A percentile compares a stretch with the other conserved stretches of the same genome.
Evolutionary conservation across 1,140 invertebrate species (phyloP).

Genomic region (Brachionus calyciflorus): DNA sequence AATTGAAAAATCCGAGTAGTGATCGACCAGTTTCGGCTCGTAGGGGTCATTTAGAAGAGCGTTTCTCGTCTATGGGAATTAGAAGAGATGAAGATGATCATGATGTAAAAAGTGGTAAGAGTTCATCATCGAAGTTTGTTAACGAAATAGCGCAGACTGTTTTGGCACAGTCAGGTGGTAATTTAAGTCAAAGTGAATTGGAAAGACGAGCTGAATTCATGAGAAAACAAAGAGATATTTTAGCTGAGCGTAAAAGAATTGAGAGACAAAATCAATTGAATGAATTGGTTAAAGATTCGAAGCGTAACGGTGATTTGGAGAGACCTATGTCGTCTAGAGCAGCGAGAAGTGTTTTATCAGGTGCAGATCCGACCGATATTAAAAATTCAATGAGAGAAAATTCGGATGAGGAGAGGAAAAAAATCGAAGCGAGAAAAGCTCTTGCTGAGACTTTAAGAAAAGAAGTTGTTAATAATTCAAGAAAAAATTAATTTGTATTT

Average conservation of each 20-base stretch:
- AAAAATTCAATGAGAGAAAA: not conserved
- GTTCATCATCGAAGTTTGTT: not conserved
- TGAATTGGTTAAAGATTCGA: conserved; percentile 12
- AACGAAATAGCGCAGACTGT: conserved; percentile 2
- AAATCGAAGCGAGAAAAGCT: conserved; percentile 32
- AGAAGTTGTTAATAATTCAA: conserved; percentile 16
- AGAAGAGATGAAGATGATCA: not conserved
- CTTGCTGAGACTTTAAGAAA: not conserved
- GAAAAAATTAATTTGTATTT: too few relatives aligned
- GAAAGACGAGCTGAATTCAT: conserved; percentile 8
- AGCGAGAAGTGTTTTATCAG: not conserved
- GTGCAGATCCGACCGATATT: not conserved
- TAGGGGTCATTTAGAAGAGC: not conserved
- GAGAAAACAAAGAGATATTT: conserved; percentile 8
- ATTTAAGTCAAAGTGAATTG: conserved; percentile 22
- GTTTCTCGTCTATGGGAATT: not conserved
- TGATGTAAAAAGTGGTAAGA: too few relatives aligned
- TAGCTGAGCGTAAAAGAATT: not conserved
- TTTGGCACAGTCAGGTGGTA: not conserved
- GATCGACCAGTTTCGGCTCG: not conserved
- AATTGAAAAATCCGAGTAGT: conserved; percentile 1
- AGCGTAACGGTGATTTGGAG: not conserved
- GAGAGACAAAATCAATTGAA: conserved; percentile 22
- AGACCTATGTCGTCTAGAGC: conserved; percentile 23
- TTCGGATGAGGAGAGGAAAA: not conserved